These are phyloP conservation scores for Ernsta delagoae DNA, from an alignment of 2,888 invertebrate species.

Conservation along the genomic window DNA sequence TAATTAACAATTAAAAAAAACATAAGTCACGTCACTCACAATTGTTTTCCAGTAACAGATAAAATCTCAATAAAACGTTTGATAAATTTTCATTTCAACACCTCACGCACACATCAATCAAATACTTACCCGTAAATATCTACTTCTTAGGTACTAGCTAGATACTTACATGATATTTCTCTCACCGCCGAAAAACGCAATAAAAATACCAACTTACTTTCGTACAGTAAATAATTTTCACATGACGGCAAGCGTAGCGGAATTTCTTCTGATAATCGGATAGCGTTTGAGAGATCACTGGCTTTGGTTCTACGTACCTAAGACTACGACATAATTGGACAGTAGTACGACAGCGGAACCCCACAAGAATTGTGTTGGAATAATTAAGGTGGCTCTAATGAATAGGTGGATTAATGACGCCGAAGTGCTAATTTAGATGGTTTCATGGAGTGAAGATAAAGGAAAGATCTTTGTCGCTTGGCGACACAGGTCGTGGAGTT, in stretches of 20 bases:
- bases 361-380: constrained; percentile 34
- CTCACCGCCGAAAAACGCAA: constrained; percentile 24
- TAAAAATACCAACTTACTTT: constrained; percentile 22
- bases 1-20: too few species aligned
- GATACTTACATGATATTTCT: constrained; percentile 8
- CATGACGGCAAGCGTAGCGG: constrained; percentile 31
- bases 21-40: not conserved
- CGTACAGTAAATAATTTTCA: constrained; percentile 25
- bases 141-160: too few species aligned
- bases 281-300: constrained; percentile 12
- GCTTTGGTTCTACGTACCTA: too few species aligned
- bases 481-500: not conserved
- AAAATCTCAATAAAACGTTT: too few species aligned
- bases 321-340: constrained; percentile 33
- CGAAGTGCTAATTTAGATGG: constrained; percentile 27
- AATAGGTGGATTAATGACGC: constrained; percentile 31
- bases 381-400: constrained; percentile 29
- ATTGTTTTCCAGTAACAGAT: too few species aligned
- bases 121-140: too few species aligned
- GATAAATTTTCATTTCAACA: constrained; percentile 13
- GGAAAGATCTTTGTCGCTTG: constrained; percentile 11
- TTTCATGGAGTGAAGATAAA: constrained; percentile 15
- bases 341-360: constrained; percentile 24
- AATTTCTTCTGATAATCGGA: constrained; percentile 24
- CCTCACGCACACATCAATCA: constrained; percentile 23